phyloP scores from a whole-genome alignment of 1,140 invertebrate species.

The Zaprionus davidi region DNA sequence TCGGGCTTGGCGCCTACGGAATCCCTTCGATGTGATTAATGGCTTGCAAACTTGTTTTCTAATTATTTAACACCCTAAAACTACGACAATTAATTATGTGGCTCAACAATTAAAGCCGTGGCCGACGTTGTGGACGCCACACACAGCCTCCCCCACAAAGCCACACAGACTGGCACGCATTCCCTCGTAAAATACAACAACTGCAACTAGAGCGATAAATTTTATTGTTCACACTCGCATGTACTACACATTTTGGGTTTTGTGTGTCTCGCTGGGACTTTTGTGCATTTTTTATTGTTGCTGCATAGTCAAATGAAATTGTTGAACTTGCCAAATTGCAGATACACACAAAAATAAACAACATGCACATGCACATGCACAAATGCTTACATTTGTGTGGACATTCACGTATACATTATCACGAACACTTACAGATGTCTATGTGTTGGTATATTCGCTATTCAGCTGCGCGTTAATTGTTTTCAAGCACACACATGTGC shows the following conservation, averaged over 20 bases:
- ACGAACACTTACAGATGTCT: background rate
- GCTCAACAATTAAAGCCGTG: constrained; percentile 77
- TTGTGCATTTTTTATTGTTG: constrained; percentile 45
- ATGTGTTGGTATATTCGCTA: constrained; percentile 17
- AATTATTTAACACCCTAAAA: constrained; percentile 82
- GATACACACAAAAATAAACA: constrained; percentile 18
- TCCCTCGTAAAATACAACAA: constrained; percentile 58
- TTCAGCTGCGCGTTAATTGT: constrained; percentile 76
- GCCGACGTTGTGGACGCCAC: constrained; percentile 58
- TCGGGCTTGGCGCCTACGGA: constrained; percentile 4
- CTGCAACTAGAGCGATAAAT: constrained; percentile 75
- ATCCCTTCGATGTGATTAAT: constrained; percentile 70
- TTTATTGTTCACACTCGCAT: constrained; percentile 66
- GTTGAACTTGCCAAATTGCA: constrained; percentile 51
- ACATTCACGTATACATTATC: constrained; percentile 10
- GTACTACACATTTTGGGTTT: constrained; percentile 9
- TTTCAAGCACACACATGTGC: constrained; percentile 52
- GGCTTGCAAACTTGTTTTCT: constrained; percentile 78
- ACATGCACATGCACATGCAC: constrained; percentile 3
- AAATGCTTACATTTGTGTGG: background rate
- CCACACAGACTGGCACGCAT: constrained; percentile 20
- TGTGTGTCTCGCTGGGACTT: constrained; percentile 49
- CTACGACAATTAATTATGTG: constrained; percentile 83
- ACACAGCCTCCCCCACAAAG: constrained; percentile 48
- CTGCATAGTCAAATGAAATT: constrained; percentile 65